phyloP scores from a whole-genome alignment of 2,113 vertebrate genomes.

The Sinocyclocheilus grahami region DNA sequence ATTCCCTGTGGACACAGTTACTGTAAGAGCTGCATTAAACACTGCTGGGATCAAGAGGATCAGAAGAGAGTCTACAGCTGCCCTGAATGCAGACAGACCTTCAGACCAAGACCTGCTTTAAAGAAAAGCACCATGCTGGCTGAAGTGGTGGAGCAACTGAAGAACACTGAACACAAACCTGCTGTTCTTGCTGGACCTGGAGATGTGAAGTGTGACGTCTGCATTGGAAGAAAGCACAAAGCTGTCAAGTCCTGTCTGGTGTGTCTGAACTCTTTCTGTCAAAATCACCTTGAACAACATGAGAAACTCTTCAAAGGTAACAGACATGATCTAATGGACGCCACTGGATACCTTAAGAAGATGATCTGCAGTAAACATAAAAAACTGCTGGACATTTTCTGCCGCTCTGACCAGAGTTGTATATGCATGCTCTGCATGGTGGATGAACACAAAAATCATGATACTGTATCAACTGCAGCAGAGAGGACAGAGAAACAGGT shows the following conservation, averaged over 20 bases:
- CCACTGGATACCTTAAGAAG: not conserved
- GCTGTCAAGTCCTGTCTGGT: not conserved
- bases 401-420: not conserved
- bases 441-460: not conserved
- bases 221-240: not conserved
- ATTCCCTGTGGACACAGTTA: conserved; percentile 15
- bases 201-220: not conserved
- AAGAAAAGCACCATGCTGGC: not conserved
- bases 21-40: not conserved
- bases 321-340: not conserved
- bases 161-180: not conserved
- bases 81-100: conserved; percentile 7
- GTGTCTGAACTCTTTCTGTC: conserved; percentile 14
- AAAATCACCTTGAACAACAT: conserved; percentile 1
- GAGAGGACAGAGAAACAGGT: conserved; percentile 8
- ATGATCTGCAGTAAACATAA: not conserved
- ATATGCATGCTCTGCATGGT: not conserved
- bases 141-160: not conserved
- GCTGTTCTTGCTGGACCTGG: not conserved
- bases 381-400: not conserved
- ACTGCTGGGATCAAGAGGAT: not conserved
- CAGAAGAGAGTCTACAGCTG: not conserved
- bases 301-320: not conserved
- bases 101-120: not conserved
- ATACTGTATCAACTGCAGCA: not conserved